Evolutionary conservation across 2,113 vertebrate genomes (phyloP), one percentile per base, ranked within the genome.

Genomic region (Thunnus maccoyii): DNA sequence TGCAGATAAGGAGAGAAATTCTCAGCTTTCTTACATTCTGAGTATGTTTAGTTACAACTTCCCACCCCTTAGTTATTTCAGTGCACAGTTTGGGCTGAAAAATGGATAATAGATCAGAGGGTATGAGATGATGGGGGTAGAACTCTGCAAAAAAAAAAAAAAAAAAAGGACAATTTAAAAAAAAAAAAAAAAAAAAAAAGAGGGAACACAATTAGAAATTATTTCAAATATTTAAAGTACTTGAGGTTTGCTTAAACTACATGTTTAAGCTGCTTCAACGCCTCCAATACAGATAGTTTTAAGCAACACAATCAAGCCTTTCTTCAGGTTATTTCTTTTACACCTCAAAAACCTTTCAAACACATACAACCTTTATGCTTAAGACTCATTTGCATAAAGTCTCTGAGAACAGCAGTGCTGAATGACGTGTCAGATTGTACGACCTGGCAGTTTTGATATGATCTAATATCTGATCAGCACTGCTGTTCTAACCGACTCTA

Each of bases 401-500:
- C 66, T 51, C 11, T 80, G 57, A 83, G 78, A 87, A 89, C 65
- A 73, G 54, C 85, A 85, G 72, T 60, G 68, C 67, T 73, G 68
- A 81, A 71, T 41, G 54, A 58, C 76, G 9, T 66, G 51, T 89
- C 62, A 80, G 79, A 85, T 74, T 79, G 48, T 50, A 58, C 1
- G 44, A 84, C 15, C 80, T 72, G 64, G 77, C 57, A 75, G 69
- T 77, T 22, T 73, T 87, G 84, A 89, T 90, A 88, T 85, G 81
- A 91, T 82, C 47, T 13, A 56, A 78, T 72, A 72, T 80, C 46
- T 71, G n/a, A 82, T 70, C 60, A 76, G 82, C 65, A 50, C 73
- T 89, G 75, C 78, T 85, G 70, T 85, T 92, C 80, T 72, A 68
- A 84, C 44, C 30, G 15, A 80, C 83, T 89, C 63, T 54, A 87